phyloP scores from a whole-genome alignment of 2,113 vertebrate genomes.

The Ochotona curzoniae region DNA sequence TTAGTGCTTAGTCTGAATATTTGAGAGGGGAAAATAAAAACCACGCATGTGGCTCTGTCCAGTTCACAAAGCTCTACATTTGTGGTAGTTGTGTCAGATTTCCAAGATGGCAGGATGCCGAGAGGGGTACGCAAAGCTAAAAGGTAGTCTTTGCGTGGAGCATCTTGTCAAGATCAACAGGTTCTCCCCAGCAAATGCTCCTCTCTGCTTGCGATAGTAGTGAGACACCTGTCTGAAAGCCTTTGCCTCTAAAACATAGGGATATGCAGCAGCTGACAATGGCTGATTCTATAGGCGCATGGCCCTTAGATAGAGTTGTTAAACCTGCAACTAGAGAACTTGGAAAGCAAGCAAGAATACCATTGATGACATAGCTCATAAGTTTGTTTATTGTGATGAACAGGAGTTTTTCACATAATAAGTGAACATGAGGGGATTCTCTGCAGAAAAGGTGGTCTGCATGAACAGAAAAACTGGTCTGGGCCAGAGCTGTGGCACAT shows the following conservation, averaged over 20 bases:
- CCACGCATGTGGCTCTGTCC: neutral
- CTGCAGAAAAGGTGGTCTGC: neutral
- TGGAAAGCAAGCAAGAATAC: neutral
- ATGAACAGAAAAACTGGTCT: neutral
- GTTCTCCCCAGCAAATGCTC: neutral
- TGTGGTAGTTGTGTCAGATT: neutral
- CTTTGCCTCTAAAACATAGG: neutral
- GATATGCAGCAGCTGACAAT: neutral
- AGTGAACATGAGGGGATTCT: neutral
- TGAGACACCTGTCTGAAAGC: neutral
- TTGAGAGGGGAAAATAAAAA: neutral
- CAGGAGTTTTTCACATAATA: neutral
- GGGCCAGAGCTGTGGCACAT: too few species aligned
- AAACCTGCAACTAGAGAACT: neutral
- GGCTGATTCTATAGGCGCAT: neutral
- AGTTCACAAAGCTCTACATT: neutral
- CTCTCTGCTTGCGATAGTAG: neutral
- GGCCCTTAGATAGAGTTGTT: neutral
- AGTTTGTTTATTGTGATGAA: neutral
- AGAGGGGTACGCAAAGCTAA: neutral
- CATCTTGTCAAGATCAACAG: neutral
- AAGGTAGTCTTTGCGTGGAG: neutral
- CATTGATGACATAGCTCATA: neutral
- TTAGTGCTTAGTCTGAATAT: neutral
- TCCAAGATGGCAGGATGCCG: neutral